phyloP scores from a whole-genome alignment of 1,140 invertebrate species.

The Bacillus rossius region DNA sequence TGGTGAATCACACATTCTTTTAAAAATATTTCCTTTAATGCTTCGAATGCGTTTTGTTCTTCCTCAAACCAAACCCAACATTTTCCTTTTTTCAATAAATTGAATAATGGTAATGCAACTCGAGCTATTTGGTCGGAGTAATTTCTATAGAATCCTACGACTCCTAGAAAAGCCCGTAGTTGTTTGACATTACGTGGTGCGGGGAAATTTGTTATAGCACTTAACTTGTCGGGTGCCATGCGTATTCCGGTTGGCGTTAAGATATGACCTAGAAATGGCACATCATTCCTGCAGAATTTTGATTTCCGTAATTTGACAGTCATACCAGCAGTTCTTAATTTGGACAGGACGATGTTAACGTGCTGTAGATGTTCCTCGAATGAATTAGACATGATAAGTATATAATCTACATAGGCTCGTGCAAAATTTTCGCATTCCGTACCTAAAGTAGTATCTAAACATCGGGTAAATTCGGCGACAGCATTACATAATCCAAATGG shows the following conservation, averaged over 20 bases:
- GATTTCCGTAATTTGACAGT: conserved; percentile 28
- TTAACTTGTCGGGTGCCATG: conserved; percentile 30
- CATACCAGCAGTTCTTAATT: conserved; percentile 20
- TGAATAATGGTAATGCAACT: conserved; percentile 24
- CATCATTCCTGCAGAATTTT: conserved; percentile 29
- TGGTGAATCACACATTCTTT: conserved; percentile 20
- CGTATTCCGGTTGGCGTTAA: conserved; percentile 27
- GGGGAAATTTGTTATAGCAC: conserved; percentile 25
- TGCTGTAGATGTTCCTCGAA: conserved; percentile 24
- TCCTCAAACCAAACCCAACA: conserved; percentile 17
- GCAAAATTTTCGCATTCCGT: neutral
- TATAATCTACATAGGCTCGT: conserved; percentile 11
- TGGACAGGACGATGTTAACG: conserved; percentile 15
- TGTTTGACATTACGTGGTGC: conserved; percentile 32
- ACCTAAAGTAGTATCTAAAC: neutral
- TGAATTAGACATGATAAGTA: conserved; percentile 22
- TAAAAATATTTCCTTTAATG: conserved; percentile 15
- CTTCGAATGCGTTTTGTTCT: conserved; percentile 21
- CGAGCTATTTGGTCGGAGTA: conserved; percentile 31
- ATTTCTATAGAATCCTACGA: conserved; percentile 39
- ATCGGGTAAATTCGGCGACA: conserved; percentile 18
- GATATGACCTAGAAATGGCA: conserved; percentile 40
- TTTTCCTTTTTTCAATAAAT: conserved; percentile 27
- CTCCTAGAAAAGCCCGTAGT: conserved; percentile 39
- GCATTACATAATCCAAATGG: conserved; percentile 27